A percentile compares a stretch with the other conserved stretches of the same genome.
These are phyloP conservation scores for Numida meleagris DNA, from an alignment of 2,113 vertebrate genomes.

Conservation along the genomic window DNA sequence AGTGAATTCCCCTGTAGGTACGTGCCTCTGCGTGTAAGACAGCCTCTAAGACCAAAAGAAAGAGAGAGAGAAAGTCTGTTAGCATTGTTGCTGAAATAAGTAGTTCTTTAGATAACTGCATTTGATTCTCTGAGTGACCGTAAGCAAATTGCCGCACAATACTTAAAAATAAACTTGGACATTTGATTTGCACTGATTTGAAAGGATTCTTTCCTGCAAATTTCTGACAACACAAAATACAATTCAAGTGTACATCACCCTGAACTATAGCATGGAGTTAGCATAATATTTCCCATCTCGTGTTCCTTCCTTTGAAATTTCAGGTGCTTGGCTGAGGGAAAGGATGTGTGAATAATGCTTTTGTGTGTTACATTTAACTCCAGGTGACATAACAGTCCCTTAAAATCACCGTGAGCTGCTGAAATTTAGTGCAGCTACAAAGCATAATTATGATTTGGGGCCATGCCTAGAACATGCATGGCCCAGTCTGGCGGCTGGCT, in stretches of 20 bases:
- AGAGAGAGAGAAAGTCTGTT: not conserved
- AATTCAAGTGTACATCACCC: not conserved
- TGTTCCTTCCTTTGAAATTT: not conserved
- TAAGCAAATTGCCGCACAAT: not conserved
- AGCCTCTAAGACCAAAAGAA: not conserved
- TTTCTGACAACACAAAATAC: not conserved
- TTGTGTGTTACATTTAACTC: not conserved
- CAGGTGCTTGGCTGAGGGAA: not conserved
- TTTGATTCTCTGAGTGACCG: not conserved
- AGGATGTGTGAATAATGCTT: not conserved
- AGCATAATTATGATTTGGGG: not conserved
- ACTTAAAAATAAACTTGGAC: not conserved
- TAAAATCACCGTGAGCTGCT: not conserved
- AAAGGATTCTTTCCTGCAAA: not conserved
- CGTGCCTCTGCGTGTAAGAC: not conserved
- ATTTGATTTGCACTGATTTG: not conserved
- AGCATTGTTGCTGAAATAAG: not conserved
- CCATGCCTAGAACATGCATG: not conserved
- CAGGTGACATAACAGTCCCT: constrained; percentile 7
- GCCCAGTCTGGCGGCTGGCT: not conserved
- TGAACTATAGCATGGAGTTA: not conserved
- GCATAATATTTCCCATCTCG: not conserved
- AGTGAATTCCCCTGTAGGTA: not conserved
- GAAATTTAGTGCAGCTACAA: not conserved
- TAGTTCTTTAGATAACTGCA: not conserved